phyloP scores from a whole-genome alignment of 1,140 invertebrate genomes.

The Conus ventricosus region DNA sequence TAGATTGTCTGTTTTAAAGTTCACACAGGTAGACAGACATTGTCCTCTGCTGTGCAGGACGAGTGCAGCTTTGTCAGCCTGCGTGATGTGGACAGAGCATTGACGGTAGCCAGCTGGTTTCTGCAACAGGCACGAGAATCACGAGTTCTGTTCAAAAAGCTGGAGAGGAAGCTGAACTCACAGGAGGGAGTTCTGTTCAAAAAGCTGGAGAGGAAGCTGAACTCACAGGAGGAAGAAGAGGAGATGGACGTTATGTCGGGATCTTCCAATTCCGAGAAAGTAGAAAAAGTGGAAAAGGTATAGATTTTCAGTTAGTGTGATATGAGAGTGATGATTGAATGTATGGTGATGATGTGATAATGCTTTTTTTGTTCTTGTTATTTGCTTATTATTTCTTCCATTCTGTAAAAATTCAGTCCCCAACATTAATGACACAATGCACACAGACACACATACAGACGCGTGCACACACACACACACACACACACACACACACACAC shows the following conservation, averaged over 20 bases:
- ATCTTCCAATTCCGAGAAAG: not conserved
- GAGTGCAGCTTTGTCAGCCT: slow-evolving; percentile 73
- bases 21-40: not conserved
- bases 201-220: slow-evolving; percentile 4
- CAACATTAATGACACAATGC: too few species aligned
- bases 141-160: not conserved
- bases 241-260: not conserved
- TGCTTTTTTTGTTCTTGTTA: not conserved
- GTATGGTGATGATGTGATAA: too few species aligned
- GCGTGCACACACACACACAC: too few species aligned
- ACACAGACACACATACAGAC: too few species aligned
- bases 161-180: too few species aligned
- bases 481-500: too few species aligned
- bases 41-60: slow-evolving; percentile 48
- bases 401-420: too few species aligned
- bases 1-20: slow-evolving; percentile 18
- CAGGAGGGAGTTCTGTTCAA: slow-evolving; percentile 2
- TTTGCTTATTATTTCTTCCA: not conserved
- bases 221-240: not conserved
- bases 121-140: slow-evolving; percentile 21
- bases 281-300: not conserved
- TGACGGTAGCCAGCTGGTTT: slow-evolving; percentile 65
- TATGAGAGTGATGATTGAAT: not conserved
- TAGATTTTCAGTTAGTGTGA: not conserved
- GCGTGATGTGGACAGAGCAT: slow-evolving; percentile 67